These are phyloP conservation scores for Thunnus maccoyii DNA, from an alignment of 2,113 vertebrate genomes.

Conservation along the genomic window DNA sequence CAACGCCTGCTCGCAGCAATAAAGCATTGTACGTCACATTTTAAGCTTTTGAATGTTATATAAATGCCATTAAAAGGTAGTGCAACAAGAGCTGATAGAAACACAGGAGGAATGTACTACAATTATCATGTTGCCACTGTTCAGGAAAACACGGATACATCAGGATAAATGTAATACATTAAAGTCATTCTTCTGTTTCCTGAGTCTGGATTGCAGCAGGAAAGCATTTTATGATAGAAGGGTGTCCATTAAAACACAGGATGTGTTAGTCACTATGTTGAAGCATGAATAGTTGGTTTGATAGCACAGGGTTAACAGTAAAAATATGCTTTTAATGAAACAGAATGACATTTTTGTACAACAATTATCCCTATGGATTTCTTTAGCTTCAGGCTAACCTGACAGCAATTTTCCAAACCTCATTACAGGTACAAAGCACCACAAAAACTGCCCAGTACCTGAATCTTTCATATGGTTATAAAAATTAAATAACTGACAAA, in stretches of 20 bases:
- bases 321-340: too few species aligned
- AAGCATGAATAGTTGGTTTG: neutral
- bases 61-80: neutral
- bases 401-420: neutral
- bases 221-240: neutral
- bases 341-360: too few species aligned
- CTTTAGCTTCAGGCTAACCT: neutral
- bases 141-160: neutral
- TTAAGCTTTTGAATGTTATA: neutral
- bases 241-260: constrained; percentile 8
- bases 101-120: neutral
- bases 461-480: neutral
- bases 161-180: neutral
- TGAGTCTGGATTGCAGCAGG: neutral
- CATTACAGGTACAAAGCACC: neutral
- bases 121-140: neutral
- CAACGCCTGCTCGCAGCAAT: constrained; percentile 22
- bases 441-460: neutral
- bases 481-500: neutral
- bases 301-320: neutral
- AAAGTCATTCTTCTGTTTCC: neutral
- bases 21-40: neutral
- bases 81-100: neutral
- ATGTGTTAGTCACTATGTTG: neutral
- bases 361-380: neutral